Base-by-base conservation (phyloP, 1,140 invertebrate genomes). In the Caenorhabditis briggsae region DNA sequence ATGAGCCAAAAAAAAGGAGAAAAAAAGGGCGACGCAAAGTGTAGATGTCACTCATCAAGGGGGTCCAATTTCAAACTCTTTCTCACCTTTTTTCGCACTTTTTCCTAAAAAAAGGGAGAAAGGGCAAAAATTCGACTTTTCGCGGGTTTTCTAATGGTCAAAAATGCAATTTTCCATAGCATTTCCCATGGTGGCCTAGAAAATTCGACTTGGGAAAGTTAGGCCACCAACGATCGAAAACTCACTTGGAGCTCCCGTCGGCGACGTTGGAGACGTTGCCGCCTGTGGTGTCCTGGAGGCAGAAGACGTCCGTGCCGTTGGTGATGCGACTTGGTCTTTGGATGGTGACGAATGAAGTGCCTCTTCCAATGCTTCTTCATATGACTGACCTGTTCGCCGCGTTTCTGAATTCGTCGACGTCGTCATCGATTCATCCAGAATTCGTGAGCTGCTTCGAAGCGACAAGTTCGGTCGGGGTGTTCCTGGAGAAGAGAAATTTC, bases 341-440 rank as follows among this genome's bases (percentile, higher is more conserved):
- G 41, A n/a, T n/a, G 64, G 43, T 53, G 70, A 20, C 7, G 70
- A 23, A 46, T 50, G 70, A 33, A 78, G 46, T 18, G 70, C 70
- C 33, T 78, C 70, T 50, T 78, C 70, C 8, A 78, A 46, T 18
- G 70, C 70, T 23, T 78, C 70, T 14, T 78, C 70, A 25, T 78
- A 78, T 18, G 70, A 78, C 50, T 78, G 70, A 74, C 41, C 5
- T n/a, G 65, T 58, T 11, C 12, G 41, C 14, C 12, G 41, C 2
- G 18, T 18, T 14, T 33, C 33, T 2, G 33, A 33, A 33, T 0
- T 25, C 70, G 14, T 61, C 14, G 33, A 50, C 14, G 8, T 25
- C 70, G 14, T 61, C 14, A 23, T 61, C 33, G 70, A 50, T n/a
- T 78, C 70, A n/a, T 78, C 70, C 12, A 46, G 65, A 6, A 78